These are phyloP conservation scores for Sthenelais limicola DNA, from an alignment of 2,888 invertebrate genomes.

Conservation along the genomic window DNA sequence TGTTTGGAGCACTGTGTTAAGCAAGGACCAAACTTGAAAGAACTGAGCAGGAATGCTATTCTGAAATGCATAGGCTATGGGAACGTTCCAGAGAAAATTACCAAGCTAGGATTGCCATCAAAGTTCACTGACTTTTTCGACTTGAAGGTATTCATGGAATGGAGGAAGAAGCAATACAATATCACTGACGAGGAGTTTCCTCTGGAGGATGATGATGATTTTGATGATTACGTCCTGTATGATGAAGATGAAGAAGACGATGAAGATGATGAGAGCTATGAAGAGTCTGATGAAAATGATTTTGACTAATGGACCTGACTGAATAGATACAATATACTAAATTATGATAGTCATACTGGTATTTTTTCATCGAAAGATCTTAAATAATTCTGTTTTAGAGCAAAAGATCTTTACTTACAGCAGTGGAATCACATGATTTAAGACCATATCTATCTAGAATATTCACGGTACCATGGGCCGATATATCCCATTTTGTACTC, in stretches of 20 bases:
- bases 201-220: slow-evolving; percentile 20
- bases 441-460: no score
- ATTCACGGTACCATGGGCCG: no score
- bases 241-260: slow-evolving; percentile 24
- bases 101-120: neutral
- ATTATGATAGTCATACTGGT: no score
- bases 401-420: no score
- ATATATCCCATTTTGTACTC: no score
- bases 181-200: slow-evolving; percentile 21
- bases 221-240: slow-evolving; percentile 12
- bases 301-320: no score
- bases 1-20: slow-evolving; percentile 9
- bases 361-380: no score
- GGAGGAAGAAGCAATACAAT: slow-evolving; percentile 15
- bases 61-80: neutral
- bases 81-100: neutral
- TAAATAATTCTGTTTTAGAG: no score
- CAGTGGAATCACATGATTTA: no score
- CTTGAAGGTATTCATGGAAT: slow-evolving; percentile 5
- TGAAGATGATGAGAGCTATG: slow-evolving; percentile 7
- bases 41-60: slow-evolving; percentile 17
- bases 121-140: slow-evolving; percentile 15
- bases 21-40: slow-evolving; percentile 5
- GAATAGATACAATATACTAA: no score
- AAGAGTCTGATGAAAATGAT: no score